Base-by-base conservation (phyloP, 2,797 vertebrate species). In the Arrhamphus sclerolepis region DNA sequence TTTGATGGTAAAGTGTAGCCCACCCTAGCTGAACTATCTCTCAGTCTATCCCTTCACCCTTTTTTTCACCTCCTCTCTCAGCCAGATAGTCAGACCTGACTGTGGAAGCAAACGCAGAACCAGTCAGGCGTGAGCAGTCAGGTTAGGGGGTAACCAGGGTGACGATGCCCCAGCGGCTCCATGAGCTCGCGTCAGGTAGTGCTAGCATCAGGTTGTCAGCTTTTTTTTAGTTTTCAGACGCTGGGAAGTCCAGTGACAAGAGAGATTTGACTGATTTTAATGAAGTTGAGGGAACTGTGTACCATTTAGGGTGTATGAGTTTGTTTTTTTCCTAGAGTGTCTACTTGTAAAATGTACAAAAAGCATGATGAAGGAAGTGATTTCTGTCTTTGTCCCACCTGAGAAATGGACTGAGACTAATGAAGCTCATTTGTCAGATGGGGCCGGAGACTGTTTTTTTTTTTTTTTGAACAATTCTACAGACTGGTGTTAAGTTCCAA, bases 1-100 rank as follows among this genome's bases (percentile, higher is more conserved):
- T 93, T 95, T 91, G 96, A 99, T 95, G 98, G 98, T 99, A 94
- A 94, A 91, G 89, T 92, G 92, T 94, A 93, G 92, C 90, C 92
- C 92, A 93, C 91, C 90, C 90, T 93, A 92, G 90, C 90, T 90
- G 85, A 92, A 89, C 82, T 90, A 72, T 87, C 86, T 90, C 84
- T 90, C 81, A 87, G 84, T 88, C 90, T 90, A 72, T 92, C 85
- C 89, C 88, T 85, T 88, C 88, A 86, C 85, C 82, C 79, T 88
- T 87, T 82, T 87, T 83, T 89, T 92, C 89, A 87, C 87, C 81
- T 90, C 77, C 83, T 89, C 72, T 92, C 80, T 89, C 62, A 87
- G 87, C 60, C 72, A 80, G 78, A 87, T 72, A 83, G 84, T 80
- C 67, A 75, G 77, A 81, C 49, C 61, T 48, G 49, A 85, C 69